Base-by-base conservation (phyloP, 2,888 invertebrate genomes). In the Melangyna quadrimaculata region DNA sequence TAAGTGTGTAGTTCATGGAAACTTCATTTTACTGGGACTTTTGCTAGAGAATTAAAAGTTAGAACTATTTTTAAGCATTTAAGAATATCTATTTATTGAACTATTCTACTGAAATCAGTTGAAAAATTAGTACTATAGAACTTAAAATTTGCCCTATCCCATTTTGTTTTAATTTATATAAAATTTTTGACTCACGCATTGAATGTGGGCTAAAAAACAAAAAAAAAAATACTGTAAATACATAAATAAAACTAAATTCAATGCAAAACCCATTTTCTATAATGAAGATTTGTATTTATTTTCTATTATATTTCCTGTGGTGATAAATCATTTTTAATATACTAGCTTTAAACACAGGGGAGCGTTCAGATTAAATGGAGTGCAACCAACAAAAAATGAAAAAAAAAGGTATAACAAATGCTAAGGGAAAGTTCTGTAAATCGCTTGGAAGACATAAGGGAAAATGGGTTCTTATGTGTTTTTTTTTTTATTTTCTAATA, bases 291-390 rank as follows among this genome's bases (percentile, higher is more conserved):
- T 57, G 45, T 57, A 57, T n/a, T 40, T 55, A 65, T 53, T 35
- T 55, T 55, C 40, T 53, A 24, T 74, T 57, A 12, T 45, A 12
- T 43, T 75, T 53, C 24, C n/a, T 24, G n/a, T 12, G 45, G n/a
- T 22, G 19, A 75, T 67, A 75, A 75, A 75, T 75, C 67, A 75
- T 75, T 67, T 67, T 57, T 57, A 35, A 19, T 19, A 57, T 12
- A 9, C 1, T 0, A 9, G 32, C 55, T 35, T 32, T n/a, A 2
- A 14, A 4, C n/a, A 24, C 37, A 37, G 14, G 37, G 59, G 48
- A 24, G 29, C 24, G 29, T 27, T 24, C 40, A 27, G 40, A 70
- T 32, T 70, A 19, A 43, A 43, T 57, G 71, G 57, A 57, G 71
- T 71, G 32, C 57, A 24, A n/a, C n/a, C n/a, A n/a, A n/a, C n/a